Evolutionary conservation across 2,888 invertebrate species (phyloP), one percentile per base, ranked within the genome.

Genomic region (Cataglyphis livida): DNA sequence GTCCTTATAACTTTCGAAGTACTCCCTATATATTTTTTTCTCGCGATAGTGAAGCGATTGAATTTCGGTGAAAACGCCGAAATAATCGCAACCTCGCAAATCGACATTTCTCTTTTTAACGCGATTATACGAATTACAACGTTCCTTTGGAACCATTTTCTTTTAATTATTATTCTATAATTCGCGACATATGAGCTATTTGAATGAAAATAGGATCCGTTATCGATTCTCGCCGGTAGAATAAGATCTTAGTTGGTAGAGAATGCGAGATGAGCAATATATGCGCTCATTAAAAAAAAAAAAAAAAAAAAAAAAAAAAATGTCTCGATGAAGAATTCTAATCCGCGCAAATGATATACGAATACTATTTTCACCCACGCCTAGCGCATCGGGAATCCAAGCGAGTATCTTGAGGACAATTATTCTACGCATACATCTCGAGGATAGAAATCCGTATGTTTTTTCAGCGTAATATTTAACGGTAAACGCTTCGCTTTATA

Each of bases 51-150:
- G 25, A 54, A 51, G n/a, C 44, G 32, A 38, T 48, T 21, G 18
- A 48, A n/a, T 7, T 70, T 70, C 54, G 54, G 51, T 28, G n/a
- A 71, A 71, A 76, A 70, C 28, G 71, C 41, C 54, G 48, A 76
- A 70, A 28, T 41, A 25, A 75, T 66, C 51, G 66, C 66, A 28
- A 35, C 12, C 12, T 25, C 48, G 18, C 15, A 68, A 51, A 48
- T 44, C 51, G 25, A 28, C 25, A 12, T 76, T 25, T 41, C 18
- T 35, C 28, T 65, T n/a, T 21, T 48, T 7, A 25, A 66, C 51
- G n/a, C 18, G 48, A 51, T 32, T 68, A 25, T 25, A 48, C 9
- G 18, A 70, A 6, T 54, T 68, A 25, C 38, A 54, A 73, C 10
- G 25, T 28, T n/a, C n/a, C 38, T 70, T 51, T 25, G 70, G 51